Conservation (phyloP, 2,888 invertebrate species). For the Meloe dianella region DNA sequence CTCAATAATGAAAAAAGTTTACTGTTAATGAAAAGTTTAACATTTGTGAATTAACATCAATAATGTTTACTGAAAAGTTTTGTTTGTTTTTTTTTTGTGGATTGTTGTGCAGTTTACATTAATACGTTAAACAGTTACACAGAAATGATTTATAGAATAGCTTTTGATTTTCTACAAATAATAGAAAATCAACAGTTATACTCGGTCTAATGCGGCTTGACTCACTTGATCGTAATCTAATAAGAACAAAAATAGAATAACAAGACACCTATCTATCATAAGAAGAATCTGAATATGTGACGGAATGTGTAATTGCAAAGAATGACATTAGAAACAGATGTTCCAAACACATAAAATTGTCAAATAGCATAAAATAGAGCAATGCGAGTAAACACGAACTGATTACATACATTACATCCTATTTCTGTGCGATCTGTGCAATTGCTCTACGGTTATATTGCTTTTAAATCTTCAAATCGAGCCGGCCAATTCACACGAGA, state of each 20-base stretch:
- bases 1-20: not conserved
- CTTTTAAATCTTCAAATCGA: not conserved
- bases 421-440: not conserved
- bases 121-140: not conserved
- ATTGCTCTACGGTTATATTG: not conserved
- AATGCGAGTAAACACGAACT: too few species aligned
- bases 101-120: not conserved
- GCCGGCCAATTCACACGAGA: not conserved
- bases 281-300: too few species aligned
- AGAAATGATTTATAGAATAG: not conserved
- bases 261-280: too few species aligned
- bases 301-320: too few species aligned
- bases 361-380: too few species aligned
- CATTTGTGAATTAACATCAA: not conserved
- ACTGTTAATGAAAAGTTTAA: not conserved
- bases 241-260: too few species aligned
- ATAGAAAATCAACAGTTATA: not conserved
- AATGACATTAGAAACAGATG: too few species aligned
- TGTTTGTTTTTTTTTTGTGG: too few species aligned
- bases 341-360: too few species aligned
- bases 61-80: not conserved
- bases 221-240: too few species aligned
- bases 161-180: not conserved
- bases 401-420: too few species aligned
- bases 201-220: too few species aligned